A percentile compares a stretch with the other conserved stretches of the same genome.
Evolutionary conservation across 2,888 invertebrate species (phyloP).

Genomic region (Crocallis elinguaria): DNA sequence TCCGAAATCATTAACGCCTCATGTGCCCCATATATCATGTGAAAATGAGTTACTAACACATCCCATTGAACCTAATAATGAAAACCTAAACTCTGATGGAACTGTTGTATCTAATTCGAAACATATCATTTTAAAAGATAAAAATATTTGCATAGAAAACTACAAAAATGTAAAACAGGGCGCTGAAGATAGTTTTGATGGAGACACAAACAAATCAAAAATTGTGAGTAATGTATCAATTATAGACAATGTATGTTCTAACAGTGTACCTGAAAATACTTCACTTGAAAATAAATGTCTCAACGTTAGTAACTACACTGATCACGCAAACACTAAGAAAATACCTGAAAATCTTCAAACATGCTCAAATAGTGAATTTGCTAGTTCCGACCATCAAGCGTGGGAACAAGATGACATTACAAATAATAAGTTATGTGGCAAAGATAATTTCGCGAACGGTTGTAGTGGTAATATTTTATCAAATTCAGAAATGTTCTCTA

Average conservation of each 20-base stretch:
- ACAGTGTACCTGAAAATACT: neutral
- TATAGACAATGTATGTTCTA: neutral
- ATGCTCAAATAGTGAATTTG: neutral
- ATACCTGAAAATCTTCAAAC: neutral
- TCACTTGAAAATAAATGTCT: slow-evolving; percentile 3
- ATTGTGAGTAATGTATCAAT: neutral
- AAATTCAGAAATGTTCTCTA: neutral
- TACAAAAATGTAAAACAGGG: neutral
- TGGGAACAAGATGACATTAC: neutral
- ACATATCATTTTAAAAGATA: neutral
- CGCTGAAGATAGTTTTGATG: neutral
- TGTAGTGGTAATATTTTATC: neutral
- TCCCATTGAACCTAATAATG: neutral
- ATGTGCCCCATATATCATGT: neutral
- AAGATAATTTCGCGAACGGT: neutral
- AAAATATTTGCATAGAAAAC: neutral
- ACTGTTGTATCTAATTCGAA: neutral
- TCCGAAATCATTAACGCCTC: neutral
- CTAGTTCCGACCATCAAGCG: neutral
- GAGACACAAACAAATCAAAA: neutral
- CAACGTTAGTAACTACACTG: neutral
- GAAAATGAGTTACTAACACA: neutral
- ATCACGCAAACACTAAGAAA: neutral
- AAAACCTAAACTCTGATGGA: neutral
- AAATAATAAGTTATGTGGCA: neutral